Evolutionary conservation across 2,888 invertebrate species (phyloP), one percentile per base, ranked within the genome.

Genomic region (Chromoteleia sp.): DNA sequence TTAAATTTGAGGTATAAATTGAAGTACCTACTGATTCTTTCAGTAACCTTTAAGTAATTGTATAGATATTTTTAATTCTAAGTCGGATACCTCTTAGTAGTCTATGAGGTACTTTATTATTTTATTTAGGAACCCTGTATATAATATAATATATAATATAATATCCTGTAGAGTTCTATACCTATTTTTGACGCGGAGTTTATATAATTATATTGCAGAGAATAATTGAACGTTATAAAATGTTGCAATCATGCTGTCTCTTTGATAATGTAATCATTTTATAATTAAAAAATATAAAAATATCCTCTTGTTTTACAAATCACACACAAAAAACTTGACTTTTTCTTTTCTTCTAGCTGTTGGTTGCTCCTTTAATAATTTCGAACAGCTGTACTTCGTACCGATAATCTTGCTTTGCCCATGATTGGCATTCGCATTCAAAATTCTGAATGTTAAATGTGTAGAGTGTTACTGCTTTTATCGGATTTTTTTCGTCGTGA

Each of bases 391-490:
- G 45, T 56, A 33, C 56, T 41, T 75, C 48, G 58, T 54, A 73
- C 15, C 41, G 33, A 61, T 54, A 61, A 73, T 45, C 48, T 59
- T 50, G 79, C 74, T 81, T 75, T 61, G 59, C 43, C 65, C 52
- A 71, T 76, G 70, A 71, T 76, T 76, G 76, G 81, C 73, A 76
- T 59, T 81, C 71, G 76, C 76, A 81, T 73, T 71, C 45, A 45
- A 76, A 73, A 81, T 67, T 81, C 73, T 81, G 56, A 36, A 77
- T 81, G 81, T 81, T 81, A 50, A 56, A 43, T 77, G 77, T 81
- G 71, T 76, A 76, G 67, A 76, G 45, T 81, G 76, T 63, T 71
- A 75, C 59, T 45, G 81, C 81, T 81, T 81, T 77, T 67, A 71
- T 81, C 81, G 50, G 73, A 61, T 52, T 76, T 68, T 68, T 68